phyloP scores from a whole-genome alignment of 2,113 vertebrate species.

The Meleagris gallopavo region DNA sequence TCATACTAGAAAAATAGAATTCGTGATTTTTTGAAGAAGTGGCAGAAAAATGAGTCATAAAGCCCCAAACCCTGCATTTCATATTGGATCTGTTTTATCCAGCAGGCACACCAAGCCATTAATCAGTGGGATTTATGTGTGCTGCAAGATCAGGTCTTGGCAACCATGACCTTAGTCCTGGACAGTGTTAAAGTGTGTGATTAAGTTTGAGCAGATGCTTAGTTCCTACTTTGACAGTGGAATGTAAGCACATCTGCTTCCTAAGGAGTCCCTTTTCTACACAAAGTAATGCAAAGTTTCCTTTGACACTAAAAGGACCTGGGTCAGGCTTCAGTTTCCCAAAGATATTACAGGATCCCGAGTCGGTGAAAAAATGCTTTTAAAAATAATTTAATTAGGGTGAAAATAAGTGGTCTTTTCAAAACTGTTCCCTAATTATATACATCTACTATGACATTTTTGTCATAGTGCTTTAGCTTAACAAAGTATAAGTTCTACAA shows the following conservation, averaged over 20 bases:
- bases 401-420: background rate
- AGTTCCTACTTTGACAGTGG: slow-evolving; percentile 60
- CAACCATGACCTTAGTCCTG: slow-evolving; percentile 59
- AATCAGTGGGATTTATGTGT: slow-evolving; percentile 61
- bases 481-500: background rate
- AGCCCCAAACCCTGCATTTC: slow-evolving; percentile 9
- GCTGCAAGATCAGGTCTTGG: slow-evolving; percentile 59
- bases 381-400: background rate
- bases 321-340: slow-evolving; percentile 10
- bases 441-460: background rate
- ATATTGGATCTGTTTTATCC: slow-evolving; percentile 20
- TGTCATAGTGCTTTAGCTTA: background rate
- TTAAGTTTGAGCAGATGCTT: slow-evolving; percentile 63
- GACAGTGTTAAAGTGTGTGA: slow-evolving; percentile 36
- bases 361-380: background rate
- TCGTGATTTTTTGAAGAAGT: background rate
- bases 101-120: slow-evolving; percentile 33
- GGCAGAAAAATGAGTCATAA: background rate
- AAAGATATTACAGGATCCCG: background rate
- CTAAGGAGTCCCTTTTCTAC: slow-evolving; percentile 45
- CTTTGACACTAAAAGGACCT: slow-evolving; percentile 11
- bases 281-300: slow-evolving; percentile 34
- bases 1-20: background rate
- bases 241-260: slow-evolving; percentile 66
- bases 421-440: background rate